A percentile compares a stretch with the other conserved stretches of the same genome.
Conservation (phyloP, 2,797 vertebrate species). For the Scolopax rusticola region DNA sequence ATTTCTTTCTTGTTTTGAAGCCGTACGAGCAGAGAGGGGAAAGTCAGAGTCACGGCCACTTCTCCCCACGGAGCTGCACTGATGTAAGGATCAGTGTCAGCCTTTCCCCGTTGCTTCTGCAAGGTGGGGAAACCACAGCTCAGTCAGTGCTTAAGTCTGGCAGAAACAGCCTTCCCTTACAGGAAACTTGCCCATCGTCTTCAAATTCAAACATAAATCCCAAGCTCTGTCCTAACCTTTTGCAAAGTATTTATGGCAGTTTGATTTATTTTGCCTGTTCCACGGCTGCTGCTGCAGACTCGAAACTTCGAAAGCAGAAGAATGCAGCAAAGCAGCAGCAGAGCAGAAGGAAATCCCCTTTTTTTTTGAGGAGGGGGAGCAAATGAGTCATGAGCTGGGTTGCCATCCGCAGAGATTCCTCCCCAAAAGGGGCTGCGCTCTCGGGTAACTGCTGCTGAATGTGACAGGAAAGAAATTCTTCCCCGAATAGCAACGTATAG, state of each 20-base stretch:
- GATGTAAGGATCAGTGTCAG: neutral
- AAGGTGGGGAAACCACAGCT: neutral
- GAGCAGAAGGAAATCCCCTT: neutral
- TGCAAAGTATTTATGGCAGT: neutral
- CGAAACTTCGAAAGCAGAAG: slow-evolving; percentile 24
- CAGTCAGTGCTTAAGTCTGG: neutral
- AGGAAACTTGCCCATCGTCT: slow-evolving; percentile 1
- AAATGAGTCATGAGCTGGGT: neutral
- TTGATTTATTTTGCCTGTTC: slow-evolving; percentile 32
- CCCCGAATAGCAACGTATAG: neutral
- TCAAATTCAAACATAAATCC: slow-evolving; percentile 20
- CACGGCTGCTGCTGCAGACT: neutral
- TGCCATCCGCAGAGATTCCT: slow-evolving; percentile 19
- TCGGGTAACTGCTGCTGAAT: slow-evolving; percentile 10
- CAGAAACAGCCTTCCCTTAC: neutral
- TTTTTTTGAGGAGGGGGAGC: neutral
- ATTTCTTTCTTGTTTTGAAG: neutral
- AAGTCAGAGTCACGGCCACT: neutral
- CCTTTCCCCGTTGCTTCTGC: neutral
- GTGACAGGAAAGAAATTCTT: slow-evolving; percentile 26
- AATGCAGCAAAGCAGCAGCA: neutral
- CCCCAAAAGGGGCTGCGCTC: neutral
- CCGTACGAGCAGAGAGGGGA: neutral
- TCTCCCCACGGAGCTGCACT: neutral
- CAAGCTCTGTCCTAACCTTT: neutral